Base-by-base conservation (phyloP, 2,888 invertebrate genomes). In the Melanargia galathea region DNA sequence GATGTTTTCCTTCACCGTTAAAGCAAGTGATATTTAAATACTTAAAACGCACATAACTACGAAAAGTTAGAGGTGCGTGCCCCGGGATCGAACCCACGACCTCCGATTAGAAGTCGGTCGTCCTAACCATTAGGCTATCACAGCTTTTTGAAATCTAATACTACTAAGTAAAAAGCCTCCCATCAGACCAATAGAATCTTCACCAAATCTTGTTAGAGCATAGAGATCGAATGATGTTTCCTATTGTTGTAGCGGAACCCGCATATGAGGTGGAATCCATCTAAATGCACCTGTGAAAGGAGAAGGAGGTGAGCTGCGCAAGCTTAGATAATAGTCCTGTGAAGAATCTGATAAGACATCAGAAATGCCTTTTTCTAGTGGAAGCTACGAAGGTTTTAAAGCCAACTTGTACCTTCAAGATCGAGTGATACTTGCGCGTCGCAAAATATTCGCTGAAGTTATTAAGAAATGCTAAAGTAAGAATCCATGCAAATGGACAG, bases 231-330 rank as follows among this genome's bases (percentile, higher is more conserved):
- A 76, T 71, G 59, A 74, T 48, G 62, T 72, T 74, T 81, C 74
- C 62, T 68, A 67, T 90, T 86, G 82, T 89, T 90, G 82, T 81
- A 91, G 90, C 75, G 78, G 83, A 87, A 78, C 81, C 83, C 76
- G 81, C 84, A 81, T 85, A 84, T 87, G 87, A 82, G 77, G 87
- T 91, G 91, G 91, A 90, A 88, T 81, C 83, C 88, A 62, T 86
- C 80, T 84, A 90, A 87, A 68, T 91, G 91, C 69, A 69, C 73
- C 1, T 91, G 91, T 65, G 90, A 90, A 75, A 65, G 78, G 73
- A 70, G 78, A 63, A 68, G 67, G 59, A 55, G 73, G 67, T 70
- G 67, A 67, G 57, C 35, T 52, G 40, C 30, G 20, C 16, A 56
- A 1, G 30, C 8, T 40, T 43, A 11, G 6, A 20, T 1, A 52